Evolutionary conservation across 2,888 invertebrate species (phyloP).

Genomic region (Andrena bicolor): DNA sequence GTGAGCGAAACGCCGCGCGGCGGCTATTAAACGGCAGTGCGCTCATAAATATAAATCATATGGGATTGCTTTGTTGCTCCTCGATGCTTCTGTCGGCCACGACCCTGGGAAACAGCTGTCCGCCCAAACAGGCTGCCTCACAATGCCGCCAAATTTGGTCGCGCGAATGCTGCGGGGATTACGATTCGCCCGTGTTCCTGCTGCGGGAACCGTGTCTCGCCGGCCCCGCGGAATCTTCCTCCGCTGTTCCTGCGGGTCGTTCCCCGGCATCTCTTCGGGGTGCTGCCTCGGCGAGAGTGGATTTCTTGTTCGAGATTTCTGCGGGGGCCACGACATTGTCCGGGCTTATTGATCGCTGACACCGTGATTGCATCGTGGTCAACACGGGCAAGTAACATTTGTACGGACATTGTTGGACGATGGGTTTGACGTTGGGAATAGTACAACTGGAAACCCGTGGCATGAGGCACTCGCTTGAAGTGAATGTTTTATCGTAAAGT

Average conservation of each 20-base stretch:
- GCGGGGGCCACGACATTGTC: background rate
- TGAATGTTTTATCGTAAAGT: too few relatives aligned
- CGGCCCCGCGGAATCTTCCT: slow-evolving; percentile 24
- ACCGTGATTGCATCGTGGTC: background rate
- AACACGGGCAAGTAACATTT: background rate
- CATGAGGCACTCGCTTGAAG: too few relatives aligned
- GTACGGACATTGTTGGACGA: background rate
- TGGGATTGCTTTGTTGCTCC: slow-evolving; percentile 79
- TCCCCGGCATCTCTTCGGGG: slow-evolving; percentile 25
- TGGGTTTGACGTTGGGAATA: too few relatives aligned
- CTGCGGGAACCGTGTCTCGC: slow-evolving; percentile 54
- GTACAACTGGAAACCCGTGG: too few relatives aligned
- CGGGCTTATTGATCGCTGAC: slow-evolving; percentile 2
- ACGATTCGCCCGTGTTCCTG: slow-evolving; percentile 69
- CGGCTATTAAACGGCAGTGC: slow-evolving; percentile 81
- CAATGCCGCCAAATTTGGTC: slow-evolving; percentile 79
- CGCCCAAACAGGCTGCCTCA: slow-evolving; percentile 65
- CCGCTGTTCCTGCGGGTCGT: background rate
- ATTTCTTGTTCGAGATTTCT: slow-evolving; percentile 56
- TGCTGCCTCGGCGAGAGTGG: slow-evolving; percentile 33
- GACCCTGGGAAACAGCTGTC: slow-evolving; percentile 80
- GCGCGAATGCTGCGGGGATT: slow-evolving; percentile 72
- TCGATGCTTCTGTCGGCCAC: slow-evolving; percentile 62
- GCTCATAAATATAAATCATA: slow-evolving; percentile 83
- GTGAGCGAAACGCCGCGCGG: slow-evolving; percentile 71